A percentile compares a stretch with the other conserved stretches of the same genome.
Evolutionary conservation across 1,140 invertebrate species (phyloP).

Genomic region (Aethina tumida): DNA sequence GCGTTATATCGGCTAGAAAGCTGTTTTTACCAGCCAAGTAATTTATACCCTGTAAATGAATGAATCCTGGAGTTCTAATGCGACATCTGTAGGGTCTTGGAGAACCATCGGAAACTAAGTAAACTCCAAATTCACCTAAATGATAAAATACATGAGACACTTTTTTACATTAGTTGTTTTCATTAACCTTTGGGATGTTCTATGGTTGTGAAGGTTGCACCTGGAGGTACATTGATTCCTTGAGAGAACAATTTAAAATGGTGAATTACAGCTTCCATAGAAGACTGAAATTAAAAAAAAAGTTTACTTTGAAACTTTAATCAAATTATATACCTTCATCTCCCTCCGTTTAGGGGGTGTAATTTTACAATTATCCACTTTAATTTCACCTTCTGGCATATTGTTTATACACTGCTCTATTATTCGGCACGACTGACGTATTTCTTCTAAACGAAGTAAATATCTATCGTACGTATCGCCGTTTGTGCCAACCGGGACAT

Average conservation of each 20-base stretch:
- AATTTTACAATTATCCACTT: constrained; percentile 76
- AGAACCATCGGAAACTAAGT: constrained; percentile 75
- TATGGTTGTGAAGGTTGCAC: constrained; percentile 65
- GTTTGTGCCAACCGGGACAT: constrained; percentile 70
- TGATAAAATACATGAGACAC: constrained; percentile 1
- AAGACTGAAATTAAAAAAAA: constrained; percentile 39
- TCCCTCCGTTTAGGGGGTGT: constrained; percentile 61
- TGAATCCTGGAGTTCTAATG: constrained; percentile 65
- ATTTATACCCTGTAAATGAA: constrained; percentile 56
- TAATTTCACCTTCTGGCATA: constrained; percentile 76
- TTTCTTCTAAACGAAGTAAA: constrained; percentile 51
- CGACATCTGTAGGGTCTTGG: constrained; percentile 73
- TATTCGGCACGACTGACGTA: constrained; percentile 66
- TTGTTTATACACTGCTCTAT: constrained; percentile 74
- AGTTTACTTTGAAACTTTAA: neutral
- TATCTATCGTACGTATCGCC: constrained; percentile 76
- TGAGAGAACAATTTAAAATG: constrained; percentile 79
- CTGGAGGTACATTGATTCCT: constrained; percentile 74
- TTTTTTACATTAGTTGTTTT: no score
- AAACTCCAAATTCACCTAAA: constrained; percentile 73
- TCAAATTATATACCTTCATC: constrained; percentile 58
- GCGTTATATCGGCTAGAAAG: constrained; percentile 69
- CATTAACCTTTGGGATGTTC: constrained; percentile 74
- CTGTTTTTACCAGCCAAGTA: constrained; percentile 49
- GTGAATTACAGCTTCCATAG: constrained; percentile 83